phyloP scores from a whole-genome alignment of 2,797 vertebrate species.

The Allobates femoralis region DNA sequence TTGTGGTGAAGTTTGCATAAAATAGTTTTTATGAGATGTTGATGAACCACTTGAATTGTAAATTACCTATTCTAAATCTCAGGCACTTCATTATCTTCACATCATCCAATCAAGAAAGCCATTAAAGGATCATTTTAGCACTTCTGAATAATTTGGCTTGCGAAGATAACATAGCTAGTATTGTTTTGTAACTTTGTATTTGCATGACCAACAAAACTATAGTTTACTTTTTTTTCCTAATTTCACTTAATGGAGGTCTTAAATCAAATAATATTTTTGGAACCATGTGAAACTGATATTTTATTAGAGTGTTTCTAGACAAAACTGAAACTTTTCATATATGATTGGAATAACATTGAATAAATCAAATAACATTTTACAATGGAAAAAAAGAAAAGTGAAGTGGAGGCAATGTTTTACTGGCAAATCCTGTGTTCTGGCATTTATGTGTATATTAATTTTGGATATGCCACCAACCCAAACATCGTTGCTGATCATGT shows the following conservation, averaged over 20 bases:
- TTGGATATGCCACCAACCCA: too few relatives aligned
- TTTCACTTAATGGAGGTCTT: not conserved
- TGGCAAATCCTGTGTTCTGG: too few relatives aligned
- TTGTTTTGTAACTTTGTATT: slow-evolving; percentile 43
- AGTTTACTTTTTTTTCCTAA: not conserved
- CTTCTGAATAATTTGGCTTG: slow-evolving; percentile 38
- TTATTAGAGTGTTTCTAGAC: too few relatives aligned
- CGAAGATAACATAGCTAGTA: not conserved
- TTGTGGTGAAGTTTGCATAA: slow-evolving; percentile 37
- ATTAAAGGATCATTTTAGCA: slow-evolving; percentile 51
- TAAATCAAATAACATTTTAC: too few relatives aligned
- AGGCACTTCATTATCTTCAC: slow-evolving; percentile 56
- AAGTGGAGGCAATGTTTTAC: too few relatives aligned
- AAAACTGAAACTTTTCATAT: too few relatives aligned
- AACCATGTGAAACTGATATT: not conserved
- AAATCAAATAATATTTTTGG: not conserved
- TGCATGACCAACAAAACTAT: not conserved
- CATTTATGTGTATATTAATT: too few relatives aligned
- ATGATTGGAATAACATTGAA: too few relatives aligned
- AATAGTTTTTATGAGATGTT: slow-evolving; percentile 50
- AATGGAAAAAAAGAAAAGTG: too few relatives aligned
- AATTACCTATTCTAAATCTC: slow-evolving; percentile 48
- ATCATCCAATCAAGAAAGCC: slow-evolving; percentile 59
- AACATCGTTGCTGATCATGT: too few relatives aligned
- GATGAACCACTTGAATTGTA: slow-evolving; percentile 56